Conservation (phyloP, 92 coral and sea anemone genomes). For the Porites divaricata region DNA sequence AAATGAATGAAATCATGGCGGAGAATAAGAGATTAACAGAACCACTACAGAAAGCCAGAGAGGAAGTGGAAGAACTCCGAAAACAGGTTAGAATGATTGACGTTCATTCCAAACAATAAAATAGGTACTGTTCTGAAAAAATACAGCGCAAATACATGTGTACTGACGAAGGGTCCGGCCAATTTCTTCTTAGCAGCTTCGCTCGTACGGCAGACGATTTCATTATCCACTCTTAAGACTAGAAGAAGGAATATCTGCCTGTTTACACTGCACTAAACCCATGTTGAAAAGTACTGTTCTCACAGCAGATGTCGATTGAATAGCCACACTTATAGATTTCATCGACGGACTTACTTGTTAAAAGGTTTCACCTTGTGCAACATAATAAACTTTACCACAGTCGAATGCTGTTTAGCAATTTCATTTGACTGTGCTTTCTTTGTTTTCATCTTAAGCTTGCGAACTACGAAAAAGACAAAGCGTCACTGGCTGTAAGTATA, state of each 20-base stretch:
- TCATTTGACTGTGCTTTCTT: not conserved
- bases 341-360: no score
- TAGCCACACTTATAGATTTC: not conserved
- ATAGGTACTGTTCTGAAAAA: no score
- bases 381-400: no score
- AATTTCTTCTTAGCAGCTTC: no score
- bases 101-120: not conserved
- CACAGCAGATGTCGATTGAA: not conserved
- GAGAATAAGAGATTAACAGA: slow-evolving; percentile 96
- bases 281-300: no score
- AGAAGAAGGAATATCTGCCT: no score
- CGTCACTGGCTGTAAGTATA: slow-evolving; percentile 94
- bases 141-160: no score
- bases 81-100: slow-evolving; percentile 71
- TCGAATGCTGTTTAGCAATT: not conserved
- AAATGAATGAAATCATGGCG: slow-evolving; percentile 99
- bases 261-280: no score
- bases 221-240: no score
- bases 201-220: no score
- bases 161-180: no score
- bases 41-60: slow-evolving; percentile 97
- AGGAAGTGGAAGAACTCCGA: slow-evolving; percentile 95
- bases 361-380: no score
- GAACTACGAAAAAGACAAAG: slow-evolving; percentile 98
- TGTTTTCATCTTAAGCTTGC: slow-evolving; percentile 78